Base-by-base conservation (phyloP, 2,888 invertebrate genomes). In the Orthonychiurus folsomi region DNA sequence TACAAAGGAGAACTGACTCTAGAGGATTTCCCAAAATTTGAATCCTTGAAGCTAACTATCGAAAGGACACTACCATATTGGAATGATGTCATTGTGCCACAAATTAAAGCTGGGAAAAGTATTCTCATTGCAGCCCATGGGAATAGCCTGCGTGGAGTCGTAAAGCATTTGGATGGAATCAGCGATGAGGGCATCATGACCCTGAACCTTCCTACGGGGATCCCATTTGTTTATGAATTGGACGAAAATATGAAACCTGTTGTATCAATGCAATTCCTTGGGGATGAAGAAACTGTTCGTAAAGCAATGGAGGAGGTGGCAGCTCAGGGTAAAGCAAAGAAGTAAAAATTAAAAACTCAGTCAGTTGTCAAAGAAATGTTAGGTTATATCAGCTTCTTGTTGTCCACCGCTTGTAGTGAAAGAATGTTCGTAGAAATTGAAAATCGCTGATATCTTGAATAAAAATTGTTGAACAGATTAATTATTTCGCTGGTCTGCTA, bases 81-180 rank as follows among this genome's bases (percentile, higher is more conserved):
- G 87, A 88, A 91, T 76, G 80, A 88, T 75, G 82, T 85, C 53
- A 85, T 96, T 78, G 84, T 92, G 74, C 85, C 93, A 71, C 82
- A 91, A 80, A 82, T 92, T 68, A 88, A 87, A 75, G 87, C 83
- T 72, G 89, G 89, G 59, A 87, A 88, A 75, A 83, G 79, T 27
- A 84, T 92, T 60, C 82, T 92, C 58, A 86, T 92, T 74, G 89
- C 88, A 28, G 89, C 90, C 25, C 92, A 92, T 75, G 91, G 91
- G 56, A 91, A 91, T 77, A 89, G 89, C 75, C 82, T 90, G 50
- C 80, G 91, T 73, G 90, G 89, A 64, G 86, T 92, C 70, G 87
- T 91, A 1, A 91, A 91, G 77, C 86, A 89, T 79, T 83, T 92
- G 75, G 89, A 91, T 77, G 86, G 81, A 65, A 80, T 89, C 73